Conservation (phyloP, 2,888 invertebrate species). For the Rotaria magnacalcarata region DNA sequence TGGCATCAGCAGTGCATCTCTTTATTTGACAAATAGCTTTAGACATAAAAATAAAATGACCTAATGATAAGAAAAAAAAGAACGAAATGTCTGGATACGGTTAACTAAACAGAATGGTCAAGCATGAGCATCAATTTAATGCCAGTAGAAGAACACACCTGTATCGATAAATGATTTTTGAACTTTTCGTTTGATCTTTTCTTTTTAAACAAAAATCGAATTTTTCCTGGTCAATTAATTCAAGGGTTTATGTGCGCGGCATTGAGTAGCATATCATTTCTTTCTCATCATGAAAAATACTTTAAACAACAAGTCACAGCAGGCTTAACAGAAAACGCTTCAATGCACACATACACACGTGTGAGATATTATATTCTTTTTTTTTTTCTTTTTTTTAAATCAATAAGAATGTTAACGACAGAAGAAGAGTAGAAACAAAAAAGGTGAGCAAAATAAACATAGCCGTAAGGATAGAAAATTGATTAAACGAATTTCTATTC, state of each 20-base stretch:
- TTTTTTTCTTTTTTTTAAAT: neutral
- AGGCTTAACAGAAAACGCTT: neutral
- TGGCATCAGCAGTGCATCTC: constrained; percentile 12
- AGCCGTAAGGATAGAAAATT: neutral
- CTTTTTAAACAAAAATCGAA: neutral
- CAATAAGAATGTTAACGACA: neutral
- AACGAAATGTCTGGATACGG: neutral
- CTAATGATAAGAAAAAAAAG: neutral
- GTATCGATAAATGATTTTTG: constrained; percentile 7
- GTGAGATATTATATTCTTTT: neutral
- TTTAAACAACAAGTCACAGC: neutral
- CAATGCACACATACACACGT: neutral
- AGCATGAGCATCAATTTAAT: constrained; percentile 2
- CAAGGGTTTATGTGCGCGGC: constrained; percentile 20
- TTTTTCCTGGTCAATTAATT: constrained; percentile 33
- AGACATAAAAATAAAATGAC: constrained; percentile 6
- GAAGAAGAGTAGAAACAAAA: neutral
- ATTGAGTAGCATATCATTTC: constrained; percentile 28
- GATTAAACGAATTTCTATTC: neutral
- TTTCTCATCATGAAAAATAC: constrained; percentile 1
- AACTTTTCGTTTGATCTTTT: neutral
- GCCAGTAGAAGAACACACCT: neutral
- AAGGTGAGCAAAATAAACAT: constrained; percentile 2
- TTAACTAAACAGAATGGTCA: neutral
- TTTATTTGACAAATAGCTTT: neutral